Evolutionary conservation across 2,113 vertebrate species (phyloP).

Genomic region (Okapia johnstoni): DNA sequence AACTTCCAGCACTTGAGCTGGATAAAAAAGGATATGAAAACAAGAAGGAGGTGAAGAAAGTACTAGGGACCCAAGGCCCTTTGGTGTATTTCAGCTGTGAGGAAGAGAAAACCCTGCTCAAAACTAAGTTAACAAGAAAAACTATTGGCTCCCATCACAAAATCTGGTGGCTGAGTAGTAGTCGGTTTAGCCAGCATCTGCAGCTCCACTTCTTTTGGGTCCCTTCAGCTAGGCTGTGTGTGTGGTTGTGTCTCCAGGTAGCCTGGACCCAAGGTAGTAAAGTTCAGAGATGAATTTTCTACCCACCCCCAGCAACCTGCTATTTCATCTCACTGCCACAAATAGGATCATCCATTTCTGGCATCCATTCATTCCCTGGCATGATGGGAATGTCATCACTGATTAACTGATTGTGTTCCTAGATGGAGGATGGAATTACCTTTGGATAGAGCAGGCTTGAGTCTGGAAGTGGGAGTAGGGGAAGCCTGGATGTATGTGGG

Average conservation of each 20-base stretch:
- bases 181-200: not conserved
- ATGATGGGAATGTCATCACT: not conserved
- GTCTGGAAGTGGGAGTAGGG: not conserved
- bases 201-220: not conserved
- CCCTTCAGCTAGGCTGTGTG: not conserved
- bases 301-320: not conserved
- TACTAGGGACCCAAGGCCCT: not conserved
- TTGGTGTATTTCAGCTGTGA: not conserved
- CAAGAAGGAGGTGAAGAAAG: not conserved
- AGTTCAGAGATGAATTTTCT: not conserved
- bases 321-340: not conserved
- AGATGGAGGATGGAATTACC: not conserved
- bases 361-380: not conserved
- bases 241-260: not conserved
- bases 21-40: not conserved
- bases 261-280: not conserved
- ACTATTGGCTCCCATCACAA: not conserved
- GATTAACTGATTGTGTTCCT: not conserved
- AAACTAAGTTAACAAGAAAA: not conserved
- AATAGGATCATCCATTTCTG: not conserved
- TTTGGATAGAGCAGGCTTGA: not conserved
- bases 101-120: not conserved
- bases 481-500: not conserved
- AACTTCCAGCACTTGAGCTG: not conserved
- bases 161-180: not conserved